These are phyloP conservation scores for Heliconius melpomene DNA, from an alignment of 1,140 invertebrate species.

Conservation along the genomic window DNA sequence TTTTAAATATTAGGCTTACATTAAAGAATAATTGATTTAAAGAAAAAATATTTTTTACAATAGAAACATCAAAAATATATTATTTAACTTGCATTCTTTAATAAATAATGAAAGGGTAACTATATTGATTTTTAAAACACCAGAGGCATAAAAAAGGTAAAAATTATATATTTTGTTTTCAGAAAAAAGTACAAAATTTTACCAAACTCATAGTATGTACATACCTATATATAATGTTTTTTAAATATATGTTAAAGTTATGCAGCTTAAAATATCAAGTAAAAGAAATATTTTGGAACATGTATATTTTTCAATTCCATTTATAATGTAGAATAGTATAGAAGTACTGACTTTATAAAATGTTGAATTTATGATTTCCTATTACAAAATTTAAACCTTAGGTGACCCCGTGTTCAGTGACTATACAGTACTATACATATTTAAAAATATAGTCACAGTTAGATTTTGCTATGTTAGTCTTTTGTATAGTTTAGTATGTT, in stretches of 20 bases:
- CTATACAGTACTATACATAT: conserved; percentile 1
- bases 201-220: neutral
- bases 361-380: neutral
- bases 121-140: neutral
- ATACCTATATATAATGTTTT: neutral
- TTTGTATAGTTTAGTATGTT: conserved; percentile 3
- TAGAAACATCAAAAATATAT: neutral
- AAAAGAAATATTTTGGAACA: conserved; percentile 7
- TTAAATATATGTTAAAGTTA: neutral
- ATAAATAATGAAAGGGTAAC: neutral
- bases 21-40: too few relatives aligned
- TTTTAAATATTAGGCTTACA: neutral
- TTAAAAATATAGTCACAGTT: neutral
- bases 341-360: neutral
- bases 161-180: neutral
- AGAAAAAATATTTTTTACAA: too few relatives aligned
- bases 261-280: neutral
- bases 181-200: conserved; percentile 2
- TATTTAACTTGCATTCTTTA: neutral
- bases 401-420: neutral
- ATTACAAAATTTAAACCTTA: neutral
- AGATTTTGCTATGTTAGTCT: neutral
- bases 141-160: neutral
- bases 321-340: neutral
- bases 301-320: neutral